Percentiles rank a stretch among this genome's conserved stretches.
Evolutionary conservation across 2,113 vertebrate genomes (phyloP).

Genomic region (Phylloscopus trochilus): DNA sequence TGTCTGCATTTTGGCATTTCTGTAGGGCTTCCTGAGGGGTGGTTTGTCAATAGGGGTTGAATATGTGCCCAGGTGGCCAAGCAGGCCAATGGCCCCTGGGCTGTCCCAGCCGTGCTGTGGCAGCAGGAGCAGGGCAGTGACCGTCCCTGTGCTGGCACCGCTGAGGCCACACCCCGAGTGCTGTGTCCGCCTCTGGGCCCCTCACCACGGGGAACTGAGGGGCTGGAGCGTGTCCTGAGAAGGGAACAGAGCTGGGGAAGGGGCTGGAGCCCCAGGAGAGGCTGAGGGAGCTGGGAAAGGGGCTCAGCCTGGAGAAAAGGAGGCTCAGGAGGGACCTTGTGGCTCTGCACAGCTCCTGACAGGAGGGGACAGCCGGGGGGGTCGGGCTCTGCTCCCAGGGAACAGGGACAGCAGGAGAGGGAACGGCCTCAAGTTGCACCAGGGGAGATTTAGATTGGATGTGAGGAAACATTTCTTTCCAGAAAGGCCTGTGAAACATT

Average conservation of each 20-base stretch:
- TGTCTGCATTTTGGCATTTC: background rate
- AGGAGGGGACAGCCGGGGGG: background rate
- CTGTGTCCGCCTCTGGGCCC: background rate
- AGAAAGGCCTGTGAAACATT: background rate
- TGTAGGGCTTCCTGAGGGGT: background rate
- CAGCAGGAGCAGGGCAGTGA: background rate
- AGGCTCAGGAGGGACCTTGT: background rate
- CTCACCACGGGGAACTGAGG: background rate
- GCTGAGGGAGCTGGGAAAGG: background rate
- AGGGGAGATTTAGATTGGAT: background rate
- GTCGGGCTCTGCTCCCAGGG: background rate
- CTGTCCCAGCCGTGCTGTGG: background rate
- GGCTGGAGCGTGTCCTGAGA: background rate
- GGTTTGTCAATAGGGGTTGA: background rate
- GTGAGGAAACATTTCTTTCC: background rate
- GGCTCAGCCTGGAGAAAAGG: background rate
- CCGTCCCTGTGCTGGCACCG: background rate
- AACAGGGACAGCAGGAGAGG: background rate
- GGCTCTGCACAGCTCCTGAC: background rate
- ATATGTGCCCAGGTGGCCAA: background rate
- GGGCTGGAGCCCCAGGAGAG: background rate
- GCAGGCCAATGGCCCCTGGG: background rate
- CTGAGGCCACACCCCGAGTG: background rate
- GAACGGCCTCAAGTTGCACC: rapidly evolving
- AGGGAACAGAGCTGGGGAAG: background rate